Percentiles rank a stretch among this genome's conserved stretches.
These are phyloP conservation scores for Hypotaenidia philippensis DNA, from an alignment of 2,797 vertebrate species.

Conservation along the genomic window DNA sequence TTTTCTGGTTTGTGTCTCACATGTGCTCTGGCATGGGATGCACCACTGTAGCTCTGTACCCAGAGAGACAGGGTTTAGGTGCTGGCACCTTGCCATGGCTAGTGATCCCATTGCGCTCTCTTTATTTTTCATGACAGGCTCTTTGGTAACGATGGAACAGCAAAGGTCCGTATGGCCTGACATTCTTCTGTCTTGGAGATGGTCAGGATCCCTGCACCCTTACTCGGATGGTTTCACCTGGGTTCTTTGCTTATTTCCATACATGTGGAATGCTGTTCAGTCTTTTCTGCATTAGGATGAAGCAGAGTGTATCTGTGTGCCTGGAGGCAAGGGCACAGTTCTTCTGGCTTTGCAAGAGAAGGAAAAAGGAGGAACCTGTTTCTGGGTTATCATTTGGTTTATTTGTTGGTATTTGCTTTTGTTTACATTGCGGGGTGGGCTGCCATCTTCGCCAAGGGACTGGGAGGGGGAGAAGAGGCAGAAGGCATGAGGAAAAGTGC, in stretches of 20 bases:
- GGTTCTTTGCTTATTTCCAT: not conserved
- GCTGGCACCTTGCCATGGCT: not conserved
- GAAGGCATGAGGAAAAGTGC: not conserved
- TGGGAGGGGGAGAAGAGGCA: not conserved
- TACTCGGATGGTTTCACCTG: not conserved
- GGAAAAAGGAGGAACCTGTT: not conserved
- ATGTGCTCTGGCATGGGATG: not conserved
- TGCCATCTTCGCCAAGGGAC: not conserved
- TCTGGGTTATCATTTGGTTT: constrained; percentile 6
- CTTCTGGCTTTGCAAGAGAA: not conserved
- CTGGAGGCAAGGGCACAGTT: not conserved
- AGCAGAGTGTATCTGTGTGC: not conserved
- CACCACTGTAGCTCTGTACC: not conserved
- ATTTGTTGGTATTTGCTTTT: constrained; percentile 47
- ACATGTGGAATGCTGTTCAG: not conserved
- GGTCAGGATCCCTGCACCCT: not conserved
- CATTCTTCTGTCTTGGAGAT: not conserved
- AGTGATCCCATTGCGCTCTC: not conserved
- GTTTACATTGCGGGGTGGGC: not conserved
- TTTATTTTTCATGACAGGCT: not conserved
- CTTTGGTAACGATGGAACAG: not conserved
- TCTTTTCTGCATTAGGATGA: not conserved
- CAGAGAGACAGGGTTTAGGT: not conserved
- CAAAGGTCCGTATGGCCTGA: not conserved
- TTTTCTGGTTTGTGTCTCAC: not conserved